Evolutionary conservation across 2,888 invertebrate species (phyloP), one percentile per base, ranked within the genome.

Genomic region (Dryobotodes eremita): DNA sequence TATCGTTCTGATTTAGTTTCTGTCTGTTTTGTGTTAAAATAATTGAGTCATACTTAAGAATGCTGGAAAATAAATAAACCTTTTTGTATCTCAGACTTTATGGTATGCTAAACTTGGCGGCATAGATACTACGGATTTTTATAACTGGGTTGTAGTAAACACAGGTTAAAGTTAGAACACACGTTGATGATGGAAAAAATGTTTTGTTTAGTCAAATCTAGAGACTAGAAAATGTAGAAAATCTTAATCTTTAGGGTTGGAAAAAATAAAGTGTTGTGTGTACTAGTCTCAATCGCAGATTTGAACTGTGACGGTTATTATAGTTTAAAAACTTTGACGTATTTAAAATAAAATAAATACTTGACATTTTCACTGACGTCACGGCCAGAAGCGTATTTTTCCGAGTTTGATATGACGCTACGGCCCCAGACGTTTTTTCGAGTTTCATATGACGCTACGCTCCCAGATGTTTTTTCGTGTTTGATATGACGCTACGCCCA

Each of bases 21-120:
- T 55, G 62, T 70, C 74, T 86, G 87, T 87, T 85, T 84, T 72
- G 36, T 84, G 85, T 84, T 53, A 80, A 77, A 20, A 48, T 46
- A 23, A 83, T 83, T 81, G 77, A 84, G 85, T 85, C 79, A 84
- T 77, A 77, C n/a, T 53, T 48, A 65, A 71, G 66, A 69, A 79
- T 74, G 73, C 71, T 73, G 36, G 4, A 69, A 71, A 78, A 53
- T 84, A 84, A 84, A 83, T 75, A 84, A 70, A 81, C 68, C 36
- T 76, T 65, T 69, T 64, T 61, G 53, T 42, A 20, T 59, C 42
- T 68, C 42, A 68, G 42, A 71, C 64, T 42, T 46, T 59, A 26
- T 68, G 31, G 62, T 48, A 62, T n/a, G 31, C 10, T 62, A n/a
- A 73, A 80, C 17, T 59, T 57, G 66, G 15, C 2, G 7, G 20